Conservation (phyloP, 2,888 invertebrate genomes). For the Apamea anceps region DNA sequence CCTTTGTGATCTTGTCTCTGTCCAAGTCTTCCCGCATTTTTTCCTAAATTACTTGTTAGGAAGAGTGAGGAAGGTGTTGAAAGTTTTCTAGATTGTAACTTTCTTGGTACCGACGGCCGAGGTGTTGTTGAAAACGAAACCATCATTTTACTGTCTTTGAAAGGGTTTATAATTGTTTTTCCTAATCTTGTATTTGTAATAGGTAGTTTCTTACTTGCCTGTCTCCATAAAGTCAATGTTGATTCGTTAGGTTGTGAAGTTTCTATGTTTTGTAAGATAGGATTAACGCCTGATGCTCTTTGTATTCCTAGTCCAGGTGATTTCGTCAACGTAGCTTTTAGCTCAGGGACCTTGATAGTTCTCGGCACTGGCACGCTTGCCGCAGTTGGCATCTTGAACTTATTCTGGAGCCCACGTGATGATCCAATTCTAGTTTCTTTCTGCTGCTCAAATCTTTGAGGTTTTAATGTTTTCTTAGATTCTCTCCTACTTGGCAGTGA, state of each 20-base stretch:
- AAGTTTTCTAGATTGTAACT: slow-evolving; percentile 17
- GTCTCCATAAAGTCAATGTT: slow-evolving; percentile 35
- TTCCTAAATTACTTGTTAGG: slow-evolving; percentile 4
- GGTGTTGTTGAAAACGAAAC: slow-evolving; percentile 58
- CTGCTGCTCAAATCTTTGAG: slow-evolving; percentile 24
- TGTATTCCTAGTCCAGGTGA: slow-evolving; percentile 29
- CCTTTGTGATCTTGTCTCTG: slow-evolving; percentile 27
- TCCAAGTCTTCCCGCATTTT: slow-evolving; percentile 9
- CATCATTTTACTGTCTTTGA: slow-evolving; percentile 55
- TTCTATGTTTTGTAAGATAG: slow-evolving; percentile 18
- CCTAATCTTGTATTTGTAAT: slow-evolving; percentile 26
- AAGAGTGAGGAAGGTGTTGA: slow-evolving; percentile 8
- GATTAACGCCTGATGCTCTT: slow-evolving; percentile 6
- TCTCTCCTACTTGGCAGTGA: slow-evolving; percentile 26
- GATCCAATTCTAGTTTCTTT: slow-evolving; percentile 24
- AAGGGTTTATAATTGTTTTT: slow-evolving; percentile 46
- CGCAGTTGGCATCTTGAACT: slow-evolving; percentile 68
- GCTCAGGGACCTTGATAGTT: slow-evolving; percentile 68
- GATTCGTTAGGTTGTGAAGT: slow-evolving; percentile 32
- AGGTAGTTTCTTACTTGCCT: slow-evolving; percentile 29
- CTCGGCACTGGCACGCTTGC: slow-evolving; percentile 71
- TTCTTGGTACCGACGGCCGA: slow-evolving; percentile 18
- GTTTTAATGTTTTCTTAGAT: slow-evolving; percentile 29
- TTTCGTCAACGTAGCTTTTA: slow-evolving; percentile 46
- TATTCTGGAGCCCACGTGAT: slow-evolving; percentile 31